Conservation (phyloP, 2,797 vertebrate genomes). For the Cottoperca gobio region DNA sequence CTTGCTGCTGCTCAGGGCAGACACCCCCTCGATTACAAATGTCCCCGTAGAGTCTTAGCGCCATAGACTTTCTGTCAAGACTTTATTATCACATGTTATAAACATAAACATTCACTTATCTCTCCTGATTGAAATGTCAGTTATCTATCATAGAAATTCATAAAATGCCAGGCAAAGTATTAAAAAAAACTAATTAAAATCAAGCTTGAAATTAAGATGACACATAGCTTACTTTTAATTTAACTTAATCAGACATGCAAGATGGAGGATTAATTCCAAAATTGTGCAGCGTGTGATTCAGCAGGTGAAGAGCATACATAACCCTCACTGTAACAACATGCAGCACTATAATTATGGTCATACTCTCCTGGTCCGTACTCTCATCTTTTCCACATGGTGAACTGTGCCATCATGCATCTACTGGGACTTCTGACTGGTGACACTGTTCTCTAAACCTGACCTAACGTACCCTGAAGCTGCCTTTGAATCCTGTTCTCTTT, state of each 20-base stretch:
- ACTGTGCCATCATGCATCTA: no score
- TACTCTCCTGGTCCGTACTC: neutral
- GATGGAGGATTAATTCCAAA: neutral
- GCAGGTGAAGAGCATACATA: neutral
- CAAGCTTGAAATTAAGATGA: neutral
- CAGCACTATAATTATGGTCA: neutral
- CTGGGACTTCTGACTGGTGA: no score
- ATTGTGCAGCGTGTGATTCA: neutral
- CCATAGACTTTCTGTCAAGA: no score
- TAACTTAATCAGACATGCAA: neutral
- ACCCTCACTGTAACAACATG: neutral
- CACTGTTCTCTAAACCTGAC: neutral
- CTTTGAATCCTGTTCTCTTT: neutral
- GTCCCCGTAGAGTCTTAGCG: no score
- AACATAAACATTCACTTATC: no score
- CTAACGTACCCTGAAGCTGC: neutral
- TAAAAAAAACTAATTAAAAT: neutral
- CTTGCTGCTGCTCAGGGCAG: no score
- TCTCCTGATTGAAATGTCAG: neutral
- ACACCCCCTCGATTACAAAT: no score
- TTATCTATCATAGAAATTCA: neutral
- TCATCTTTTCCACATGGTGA: neutral
- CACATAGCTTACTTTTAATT: no score
- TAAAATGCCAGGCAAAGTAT: neutral
- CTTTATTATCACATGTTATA: no score